These are phyloP conservation scores for Theristus sp. DNA, from an alignment of 2,888 invertebrate genomes.

Conservation along the genomic window DNA sequence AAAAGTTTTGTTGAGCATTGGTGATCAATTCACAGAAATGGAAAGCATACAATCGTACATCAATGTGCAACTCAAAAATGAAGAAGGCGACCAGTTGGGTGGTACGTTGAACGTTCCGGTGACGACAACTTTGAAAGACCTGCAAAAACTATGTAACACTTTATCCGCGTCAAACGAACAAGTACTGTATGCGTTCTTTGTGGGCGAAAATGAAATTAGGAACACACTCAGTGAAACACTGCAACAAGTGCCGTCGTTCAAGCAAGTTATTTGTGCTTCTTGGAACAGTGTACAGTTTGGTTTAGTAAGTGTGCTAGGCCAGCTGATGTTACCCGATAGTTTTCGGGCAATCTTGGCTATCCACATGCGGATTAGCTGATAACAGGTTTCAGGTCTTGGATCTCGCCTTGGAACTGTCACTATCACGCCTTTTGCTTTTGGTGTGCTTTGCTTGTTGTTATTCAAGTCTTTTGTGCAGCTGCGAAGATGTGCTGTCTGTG, in stretches of 20 bases:
- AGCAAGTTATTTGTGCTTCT: no score
- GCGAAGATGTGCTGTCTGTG: conserved; percentile 71
- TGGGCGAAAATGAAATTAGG: background rate
- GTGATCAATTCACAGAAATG: no score
- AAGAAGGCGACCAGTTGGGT: background rate
- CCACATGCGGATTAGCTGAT: no score
- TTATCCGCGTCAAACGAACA: background rate
- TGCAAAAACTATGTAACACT: background rate
- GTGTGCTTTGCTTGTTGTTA: background rate
- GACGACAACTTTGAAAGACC: background rate
- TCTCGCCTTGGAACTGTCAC: no score
- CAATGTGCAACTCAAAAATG: background rate
- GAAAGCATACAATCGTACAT: no score
- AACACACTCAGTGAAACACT: background rate
- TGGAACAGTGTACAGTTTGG: no score
- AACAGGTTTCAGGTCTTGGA: no score
- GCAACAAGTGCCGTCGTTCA: background rate
- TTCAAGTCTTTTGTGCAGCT: conserved; percentile 29
- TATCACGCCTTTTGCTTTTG: no score
- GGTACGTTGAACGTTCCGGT: background rate
- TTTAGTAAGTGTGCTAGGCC: no score
- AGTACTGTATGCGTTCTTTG: background rate
- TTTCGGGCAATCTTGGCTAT: no score
- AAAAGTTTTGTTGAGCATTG: no score
- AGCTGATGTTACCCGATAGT: no score